Evolutionary conservation across 2,888 invertebrate genomes (phyloP).

Genomic region (Trichopoda pennipes): DNA sequence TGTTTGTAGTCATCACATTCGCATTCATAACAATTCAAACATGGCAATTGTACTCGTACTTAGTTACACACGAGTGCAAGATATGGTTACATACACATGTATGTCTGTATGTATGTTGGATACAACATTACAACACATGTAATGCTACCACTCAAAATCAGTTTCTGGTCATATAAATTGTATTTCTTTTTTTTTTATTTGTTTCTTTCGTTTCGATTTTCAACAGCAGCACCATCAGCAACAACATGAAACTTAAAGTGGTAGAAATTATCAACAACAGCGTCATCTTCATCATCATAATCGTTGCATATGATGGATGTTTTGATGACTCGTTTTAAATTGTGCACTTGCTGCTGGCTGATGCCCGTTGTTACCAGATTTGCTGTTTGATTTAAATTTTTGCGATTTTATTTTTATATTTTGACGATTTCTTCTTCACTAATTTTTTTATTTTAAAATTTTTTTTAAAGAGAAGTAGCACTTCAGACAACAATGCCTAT

Average conservation of each 20-base stretch:
- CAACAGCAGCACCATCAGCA: constrained; percentile 33
- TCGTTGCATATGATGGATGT: constrained; percentile 58
- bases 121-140: constrained; percentile 60
- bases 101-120: constrained; percentile 7
- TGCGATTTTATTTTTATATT: too few relatives aligned
- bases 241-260: constrained; percentile 52
- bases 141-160: constrained; percentile 53
- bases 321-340: constrained; percentile 55
- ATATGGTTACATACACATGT: constrained; percentile 33
- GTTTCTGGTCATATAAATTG: constrained; percentile 39
- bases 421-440: too few relatives aligned
- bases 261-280: constrained; percentile 58
- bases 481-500: too few relatives aligned
- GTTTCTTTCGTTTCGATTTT: constrained; percentile 17
- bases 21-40: constrained; percentile 10
- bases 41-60: constrained; percentile 46
- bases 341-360: constrained; percentile 60
- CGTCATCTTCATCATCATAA: constrained; percentile 42
- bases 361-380: not conserved
- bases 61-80: constrained; percentile 20
- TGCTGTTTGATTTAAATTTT: not conserved
- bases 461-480: too few relatives aligned
- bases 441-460: too few relatives aligned
- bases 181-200: constrained; percentile 14
- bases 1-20: not conserved